A percentile compares a stretch with the other conserved stretches of the same genome.
These are phyloP conservation scores for Natator depressus DNA, from an alignment of 2,113 vertebrate species.

Conservation along the genomic window DNA sequence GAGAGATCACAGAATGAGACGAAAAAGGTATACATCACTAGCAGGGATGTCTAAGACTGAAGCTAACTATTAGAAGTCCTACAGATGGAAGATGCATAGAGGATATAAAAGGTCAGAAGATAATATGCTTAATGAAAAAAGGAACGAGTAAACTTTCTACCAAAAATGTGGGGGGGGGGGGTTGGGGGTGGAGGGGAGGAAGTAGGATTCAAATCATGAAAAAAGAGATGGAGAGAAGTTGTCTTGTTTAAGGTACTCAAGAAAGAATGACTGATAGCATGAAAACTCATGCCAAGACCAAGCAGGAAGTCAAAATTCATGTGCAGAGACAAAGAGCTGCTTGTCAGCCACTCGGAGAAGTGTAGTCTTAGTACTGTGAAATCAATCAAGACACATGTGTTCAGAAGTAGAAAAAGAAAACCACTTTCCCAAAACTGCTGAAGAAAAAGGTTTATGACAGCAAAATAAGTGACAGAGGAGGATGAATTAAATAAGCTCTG, in stretches of 20 bases:
- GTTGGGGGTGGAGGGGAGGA: too few species aligned
- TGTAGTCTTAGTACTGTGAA: neutral
- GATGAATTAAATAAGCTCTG: neutral
- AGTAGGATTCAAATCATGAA: neutral
- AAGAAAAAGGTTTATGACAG: neutral
- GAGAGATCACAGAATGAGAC: neutral
- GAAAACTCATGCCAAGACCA: neutral
- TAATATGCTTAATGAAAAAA: neutral
- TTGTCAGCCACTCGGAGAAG: neutral
- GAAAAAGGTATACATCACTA: neutral
- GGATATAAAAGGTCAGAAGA: neutral
- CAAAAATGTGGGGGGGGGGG: neutral
- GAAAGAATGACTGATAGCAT: neutral
- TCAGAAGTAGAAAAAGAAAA: rapidly evolving
- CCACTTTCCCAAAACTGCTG: neutral
- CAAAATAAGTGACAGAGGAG: neutral
- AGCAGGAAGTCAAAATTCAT: neutral
- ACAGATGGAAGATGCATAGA: neutral
- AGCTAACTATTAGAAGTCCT: neutral
- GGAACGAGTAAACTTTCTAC: neutral
- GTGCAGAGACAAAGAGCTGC: neutral
- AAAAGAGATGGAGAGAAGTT: neutral
- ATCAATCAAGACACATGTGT: neutral
- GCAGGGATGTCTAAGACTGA: neutral
- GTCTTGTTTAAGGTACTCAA: neutral